These are phyloP conservation scores for Tragelaphus scriptus DNA, from an alignment of 2,113 vertebrate genomes.

Conservation along the genomic window DNA sequence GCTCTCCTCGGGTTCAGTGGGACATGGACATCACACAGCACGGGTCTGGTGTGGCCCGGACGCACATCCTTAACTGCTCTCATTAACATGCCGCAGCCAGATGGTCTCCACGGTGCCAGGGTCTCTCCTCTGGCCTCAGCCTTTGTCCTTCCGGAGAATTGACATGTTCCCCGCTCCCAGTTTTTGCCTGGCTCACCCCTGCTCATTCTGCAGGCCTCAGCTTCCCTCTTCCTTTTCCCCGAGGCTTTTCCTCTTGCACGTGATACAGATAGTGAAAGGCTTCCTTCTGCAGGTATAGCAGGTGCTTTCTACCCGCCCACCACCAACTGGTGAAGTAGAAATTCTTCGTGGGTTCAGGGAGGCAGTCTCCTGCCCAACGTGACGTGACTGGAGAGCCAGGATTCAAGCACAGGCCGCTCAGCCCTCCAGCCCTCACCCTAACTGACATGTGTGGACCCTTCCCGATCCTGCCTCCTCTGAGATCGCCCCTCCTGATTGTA, in stretches of 20 bases:
- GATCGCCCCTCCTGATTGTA: not conserved
- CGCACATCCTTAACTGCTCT: too few relatives aligned
- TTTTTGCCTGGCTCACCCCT: not conserved
- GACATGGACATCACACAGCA: not conserved
- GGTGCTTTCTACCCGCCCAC: not conserved
- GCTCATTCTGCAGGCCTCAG: not conserved
- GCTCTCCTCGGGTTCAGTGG: not conserved
- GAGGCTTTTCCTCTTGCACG: not conserved
- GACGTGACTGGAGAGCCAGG: not conserved
- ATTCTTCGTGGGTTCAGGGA: not conserved
- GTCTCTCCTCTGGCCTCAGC: not conserved
- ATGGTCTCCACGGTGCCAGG: not conserved
- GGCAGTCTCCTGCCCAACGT: not conserved
- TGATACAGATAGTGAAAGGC: not conserved
- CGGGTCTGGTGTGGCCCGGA: rapidly evolving
- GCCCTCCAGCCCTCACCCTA: not conserved
- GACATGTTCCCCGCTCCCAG: not conserved
- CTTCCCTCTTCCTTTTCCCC: not conserved
- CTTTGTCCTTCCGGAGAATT: not conserved
- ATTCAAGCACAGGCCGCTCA: not conserved
- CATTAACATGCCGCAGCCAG: rapidly evolving
- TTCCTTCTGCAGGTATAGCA: not conserved
- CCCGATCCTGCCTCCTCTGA: not conserved
- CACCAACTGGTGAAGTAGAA: not conserved
- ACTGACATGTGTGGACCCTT: not conserved